Evolutionary conservation across 2,797 vertebrate species (phyloP).

Genomic region (Lithobates sylvaticus): DNA sequence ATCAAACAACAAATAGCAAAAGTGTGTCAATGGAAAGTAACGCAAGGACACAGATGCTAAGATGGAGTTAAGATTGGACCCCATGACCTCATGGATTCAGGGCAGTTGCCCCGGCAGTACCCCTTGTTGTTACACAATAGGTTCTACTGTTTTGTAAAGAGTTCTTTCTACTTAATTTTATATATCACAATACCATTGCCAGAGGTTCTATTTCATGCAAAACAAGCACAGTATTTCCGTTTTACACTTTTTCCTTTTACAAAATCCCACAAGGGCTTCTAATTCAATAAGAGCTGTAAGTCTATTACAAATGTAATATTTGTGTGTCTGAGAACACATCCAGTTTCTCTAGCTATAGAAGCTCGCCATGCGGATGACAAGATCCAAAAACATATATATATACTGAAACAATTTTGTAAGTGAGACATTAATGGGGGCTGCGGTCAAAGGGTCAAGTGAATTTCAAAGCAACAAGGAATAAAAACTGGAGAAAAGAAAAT

Average conservation of each 20-base stretch:
- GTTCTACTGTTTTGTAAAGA: no score
- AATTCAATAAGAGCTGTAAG: background rate
- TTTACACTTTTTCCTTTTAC: background rate
- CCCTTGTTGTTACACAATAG: no score
- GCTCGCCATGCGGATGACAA: background rate
- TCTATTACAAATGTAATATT: conserved; percentile 35
- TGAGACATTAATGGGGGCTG: conserved; percentile 14
- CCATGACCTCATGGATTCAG: no score
- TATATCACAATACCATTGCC: background rate
- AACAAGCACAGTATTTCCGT: background rate
- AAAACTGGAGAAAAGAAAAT: background rate
- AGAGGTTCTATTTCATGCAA: background rate
- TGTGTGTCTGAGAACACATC: conserved; percentile 1
- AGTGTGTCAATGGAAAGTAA: no score
- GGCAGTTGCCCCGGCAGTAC: no score
- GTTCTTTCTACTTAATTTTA: no score
- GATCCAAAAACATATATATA: conserved; percentile 3
- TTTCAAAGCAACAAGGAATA: conserved; percentile 16
- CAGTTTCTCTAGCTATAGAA: conserved; percentile 19
- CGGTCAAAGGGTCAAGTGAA: conserved; percentile 33
- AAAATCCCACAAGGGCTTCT: background rate
- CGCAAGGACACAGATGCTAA: no score
- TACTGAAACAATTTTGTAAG: conserved; percentile 33
- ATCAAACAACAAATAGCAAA: no score
- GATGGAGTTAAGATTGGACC: no score